Base-by-base conservation (phyloP, 2,797 vertebrate genomes). In the Esox lucius region DNA sequence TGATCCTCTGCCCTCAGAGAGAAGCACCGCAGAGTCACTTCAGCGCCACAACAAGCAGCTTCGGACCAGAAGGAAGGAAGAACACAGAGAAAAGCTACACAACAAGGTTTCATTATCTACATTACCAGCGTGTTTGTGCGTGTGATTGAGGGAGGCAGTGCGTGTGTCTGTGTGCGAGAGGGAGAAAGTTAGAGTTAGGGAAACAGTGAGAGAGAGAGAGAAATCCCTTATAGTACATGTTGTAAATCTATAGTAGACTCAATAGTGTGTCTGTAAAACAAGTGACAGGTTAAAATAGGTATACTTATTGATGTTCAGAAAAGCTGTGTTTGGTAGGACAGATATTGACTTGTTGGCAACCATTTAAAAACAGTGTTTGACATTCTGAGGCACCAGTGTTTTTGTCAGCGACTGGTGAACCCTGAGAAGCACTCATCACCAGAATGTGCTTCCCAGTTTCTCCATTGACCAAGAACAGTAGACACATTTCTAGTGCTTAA, bases 81-180 rank as follows among this genome's bases (percentile, higher is more conserved):
- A 49, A 68, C 42, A 0, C 5, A 3, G 51, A 73, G 70, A 79
- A 74, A 0, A 75, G 53, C 69, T 71, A 81, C 35, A 16, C 4
- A 9, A 3, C 15, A 62, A 75, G 71, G 79, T 72, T 2, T 77
- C 48, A 33, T 24, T 67, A 56, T 68, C 74, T 8, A 53, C 75
- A 4, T 76, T 69, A 69, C 68, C 31, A 59, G 39, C 5, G 46
- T 17, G 24, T 70, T 15, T 19, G 65, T 39, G 31, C 17, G 28
- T 28, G 24, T 28, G 61, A 24, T 9, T 17, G 62, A 28, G 26
- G 5, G 12, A 15, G 62, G 12, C 8, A 15, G 61, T 64, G 24
- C 13, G 65, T 39, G 17, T 33, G 33, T 12, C 28, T 39, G 65
- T 35, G 28, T 35, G 31, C 7, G 31, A 1, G 62, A 5, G 24